Evolutionary conservation across 2,888 invertebrate species (phyloP).

Genomic region (Chrysina gloriosa): DNA sequence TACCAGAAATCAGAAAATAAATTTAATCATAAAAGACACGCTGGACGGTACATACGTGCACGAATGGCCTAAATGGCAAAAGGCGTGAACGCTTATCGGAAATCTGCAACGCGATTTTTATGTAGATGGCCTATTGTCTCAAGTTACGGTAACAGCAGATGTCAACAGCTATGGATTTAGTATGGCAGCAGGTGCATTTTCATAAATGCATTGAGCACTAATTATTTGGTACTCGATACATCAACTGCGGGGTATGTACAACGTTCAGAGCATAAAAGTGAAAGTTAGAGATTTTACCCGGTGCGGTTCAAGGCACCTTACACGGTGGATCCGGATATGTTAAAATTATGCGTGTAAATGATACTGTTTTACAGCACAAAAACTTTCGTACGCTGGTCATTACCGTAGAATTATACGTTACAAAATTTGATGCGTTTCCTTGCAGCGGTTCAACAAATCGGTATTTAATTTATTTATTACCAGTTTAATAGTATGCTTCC

Average conservation of each 20-base stretch:
- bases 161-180: constrained; percentile 46
- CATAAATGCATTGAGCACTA: constrained; percentile 41
- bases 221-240: constrained; percentile 42
- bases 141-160: constrained; percentile 44
- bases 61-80: not conserved
- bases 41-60: too few relatives aligned
- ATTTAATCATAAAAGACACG: too few relatives aligned
- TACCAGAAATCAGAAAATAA: too few relatives aligned
- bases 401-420: constrained; percentile 47
- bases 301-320: not conserved
- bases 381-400: constrained; percentile 46
- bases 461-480: constrained; percentile 46
- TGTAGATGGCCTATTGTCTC: constrained; percentile 44
- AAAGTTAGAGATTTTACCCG: constrained; percentile 43
- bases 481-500: constrained; percentile 39
- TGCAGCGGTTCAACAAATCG: constrained; percentile 46
- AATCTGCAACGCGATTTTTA: constrained; percentile 30
- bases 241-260: constrained; percentile 21
- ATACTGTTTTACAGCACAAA: constrained; percentile 35
- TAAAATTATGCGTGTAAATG: constrained; percentile 42
- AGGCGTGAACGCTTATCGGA: constrained; percentile 2
- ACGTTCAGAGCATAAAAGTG: constrained; percentile 46
- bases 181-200: constrained; percentile 45
- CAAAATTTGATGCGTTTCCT: constrained; percentile 46
- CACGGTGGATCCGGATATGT: constrained; percentile 3